These are phyloP conservation scores for Siphlonurus alternatus DNA, from an alignment of 2,888 invertebrate species.

Conservation along the genomic window DNA sequence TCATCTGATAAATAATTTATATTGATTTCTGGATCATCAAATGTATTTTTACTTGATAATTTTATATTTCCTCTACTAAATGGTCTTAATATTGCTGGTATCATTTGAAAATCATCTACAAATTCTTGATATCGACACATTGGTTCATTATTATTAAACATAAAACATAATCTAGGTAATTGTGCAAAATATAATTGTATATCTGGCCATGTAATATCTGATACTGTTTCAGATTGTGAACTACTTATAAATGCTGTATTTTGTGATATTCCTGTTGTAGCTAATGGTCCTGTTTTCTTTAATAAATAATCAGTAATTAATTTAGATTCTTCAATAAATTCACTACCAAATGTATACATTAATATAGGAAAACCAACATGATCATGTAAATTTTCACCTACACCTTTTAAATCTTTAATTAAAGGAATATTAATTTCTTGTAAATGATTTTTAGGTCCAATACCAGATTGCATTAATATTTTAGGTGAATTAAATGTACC, in stretches of 20 bases:
- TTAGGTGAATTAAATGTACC: slow-evolving; percentile 92
- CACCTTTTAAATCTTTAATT: slow-evolving; percentile 61
- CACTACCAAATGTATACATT: slow-evolving; percentile 61
- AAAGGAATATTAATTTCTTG: slow-evolving; percentile 58
- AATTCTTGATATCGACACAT: too few species aligned
- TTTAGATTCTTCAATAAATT: slow-evolving; percentile 61
- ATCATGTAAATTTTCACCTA: slow-evolving; percentile 78
- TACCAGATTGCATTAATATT: slow-evolving; percentile 78
- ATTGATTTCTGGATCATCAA: slow-evolving; percentile 75
- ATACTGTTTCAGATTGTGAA: slow-evolving; percentile 69
- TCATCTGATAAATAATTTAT: slow-evolving; percentile 79
- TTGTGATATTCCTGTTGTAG: slow-evolving; percentile 78
- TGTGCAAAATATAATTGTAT: slow-evolving; percentile 47
- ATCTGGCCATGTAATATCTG: slow-evolving; percentile 68
- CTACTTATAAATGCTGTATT: slow-evolving; percentile 80
- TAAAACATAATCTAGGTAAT: slow-evolving; percentile 26
- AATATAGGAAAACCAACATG: slow-evolving; percentile 76
- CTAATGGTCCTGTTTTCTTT: slow-evolving; percentile 68
- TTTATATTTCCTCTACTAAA: slow-evolving; percentile 67
- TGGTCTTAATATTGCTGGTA: slow-evolving; percentile 71
- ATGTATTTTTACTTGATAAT: slow-evolving; percentile 65
- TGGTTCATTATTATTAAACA: slow-evolving; percentile 57
- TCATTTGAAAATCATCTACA: slow-evolving; percentile 73
- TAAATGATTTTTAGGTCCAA: slow-evolving; percentile 31
- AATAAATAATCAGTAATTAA: slow-evolving; percentile 69